A percentile compares a stretch with the other conserved stretches of the same genome.
Conservation (phyloP, 1,140 invertebrate genomes). For the Drosophila mauritiana region DNA sequence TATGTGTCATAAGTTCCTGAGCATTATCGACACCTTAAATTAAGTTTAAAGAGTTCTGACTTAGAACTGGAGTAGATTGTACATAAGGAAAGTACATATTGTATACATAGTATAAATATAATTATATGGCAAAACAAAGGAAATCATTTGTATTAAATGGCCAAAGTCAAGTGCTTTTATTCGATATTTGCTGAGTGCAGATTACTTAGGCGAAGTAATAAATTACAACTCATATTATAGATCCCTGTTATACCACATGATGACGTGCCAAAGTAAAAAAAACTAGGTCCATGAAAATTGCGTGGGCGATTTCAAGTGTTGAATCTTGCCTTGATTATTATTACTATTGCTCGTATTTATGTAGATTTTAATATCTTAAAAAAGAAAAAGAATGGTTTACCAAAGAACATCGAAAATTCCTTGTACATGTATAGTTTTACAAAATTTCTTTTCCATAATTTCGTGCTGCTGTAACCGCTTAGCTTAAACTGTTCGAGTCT, state of each 20-base stretch:
- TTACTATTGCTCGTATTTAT: no score
- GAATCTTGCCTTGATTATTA: no score
- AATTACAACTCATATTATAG: constrained; percentile 56
- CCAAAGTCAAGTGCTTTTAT: constrained; percentile 63
- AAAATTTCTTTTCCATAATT: constrained; percentile 22
- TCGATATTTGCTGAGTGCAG: constrained; percentile 67
- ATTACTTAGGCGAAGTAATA: constrained; percentile 61
- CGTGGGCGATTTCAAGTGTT: not conserved
- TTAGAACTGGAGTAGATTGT: constrained; percentile 36
- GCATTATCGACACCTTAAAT: constrained; percentile 69
- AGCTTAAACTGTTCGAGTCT: constrained; percentile 69
- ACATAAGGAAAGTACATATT: not conserved
- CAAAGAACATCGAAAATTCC: constrained; percentile 20
- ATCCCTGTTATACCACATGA: constrained; percentile 6
- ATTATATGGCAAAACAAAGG: constrained; percentile 60
- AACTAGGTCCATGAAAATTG: not conserved
- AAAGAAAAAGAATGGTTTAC: no score
- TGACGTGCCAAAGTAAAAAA: not conserved
- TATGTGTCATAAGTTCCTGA: constrained; percentile 50
- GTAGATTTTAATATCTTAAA: no score
- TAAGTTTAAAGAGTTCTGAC: constrained; percentile 24
- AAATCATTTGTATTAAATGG: constrained; percentile 56
- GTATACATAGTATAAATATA: constrained; percentile 31
- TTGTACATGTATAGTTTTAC: constrained; percentile 32
- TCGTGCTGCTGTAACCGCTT: constrained; percentile 31